Conservation (phyloP, 2,797 vertebrate species). For the Heteromormyrus szaboi region DNA sequence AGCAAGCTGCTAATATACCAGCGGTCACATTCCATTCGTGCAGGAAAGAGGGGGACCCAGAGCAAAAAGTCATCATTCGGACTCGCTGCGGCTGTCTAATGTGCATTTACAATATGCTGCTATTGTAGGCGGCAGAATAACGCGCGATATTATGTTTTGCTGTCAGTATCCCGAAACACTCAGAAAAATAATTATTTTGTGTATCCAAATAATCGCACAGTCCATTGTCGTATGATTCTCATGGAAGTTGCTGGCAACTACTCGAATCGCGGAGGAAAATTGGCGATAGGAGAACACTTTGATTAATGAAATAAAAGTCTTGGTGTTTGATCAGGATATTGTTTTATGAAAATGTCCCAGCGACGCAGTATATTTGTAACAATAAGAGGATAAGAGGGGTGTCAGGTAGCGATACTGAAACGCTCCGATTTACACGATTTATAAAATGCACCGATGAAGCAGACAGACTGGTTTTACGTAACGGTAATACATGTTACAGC, state of each 20-base stretch:
- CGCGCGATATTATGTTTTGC: neutral
- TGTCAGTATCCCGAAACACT: neutral
- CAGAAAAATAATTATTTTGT: neutral
- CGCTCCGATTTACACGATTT: neutral
- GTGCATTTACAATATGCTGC: neutral
- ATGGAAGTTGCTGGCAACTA: constrained; percentile 15
- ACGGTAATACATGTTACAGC: neutral
- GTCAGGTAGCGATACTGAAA: neutral
- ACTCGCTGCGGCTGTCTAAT: neutral
- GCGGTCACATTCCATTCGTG: constrained; percentile 49
- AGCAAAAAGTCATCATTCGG: neutral
- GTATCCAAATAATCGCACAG: constrained; percentile 20
- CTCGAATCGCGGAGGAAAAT: neutral
- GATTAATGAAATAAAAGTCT: neutral
- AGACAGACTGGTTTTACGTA: neutral
- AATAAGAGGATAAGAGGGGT: neutral
- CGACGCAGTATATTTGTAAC: neutral
- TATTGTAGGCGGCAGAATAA: neutral
- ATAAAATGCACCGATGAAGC: neutral
- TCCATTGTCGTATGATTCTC: constrained; percentile 29
- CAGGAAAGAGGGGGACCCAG: constrained; percentile 39
- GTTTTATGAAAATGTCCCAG: neutral
- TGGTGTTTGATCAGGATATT: neutral
- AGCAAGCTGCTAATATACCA: constrained; percentile 30
- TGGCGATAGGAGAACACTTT: neutral